Conservation (phyloP, 1,140 invertebrate species). For the Melitaea cinxia region DNA sequence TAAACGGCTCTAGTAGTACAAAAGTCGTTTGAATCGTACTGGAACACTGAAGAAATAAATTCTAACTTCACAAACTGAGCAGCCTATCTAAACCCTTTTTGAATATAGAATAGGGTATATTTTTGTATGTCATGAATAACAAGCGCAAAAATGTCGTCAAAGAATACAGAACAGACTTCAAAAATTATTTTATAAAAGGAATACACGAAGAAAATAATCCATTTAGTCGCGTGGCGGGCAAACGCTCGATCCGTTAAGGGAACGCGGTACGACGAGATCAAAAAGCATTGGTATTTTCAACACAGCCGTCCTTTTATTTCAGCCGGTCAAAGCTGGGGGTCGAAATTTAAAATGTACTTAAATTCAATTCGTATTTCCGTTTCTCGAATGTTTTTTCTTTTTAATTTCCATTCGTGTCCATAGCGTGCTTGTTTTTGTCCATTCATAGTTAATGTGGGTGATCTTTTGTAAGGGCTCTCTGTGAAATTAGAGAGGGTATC, state of each 20-base stretch:
- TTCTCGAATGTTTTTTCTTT: constrained; percentile 70
- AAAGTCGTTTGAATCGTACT: constrained; percentile 31
- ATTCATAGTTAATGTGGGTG: constrained; percentile 80
- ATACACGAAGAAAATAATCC: constrained; percentile 77
- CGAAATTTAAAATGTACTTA: constrained; percentile 79
- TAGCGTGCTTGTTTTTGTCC: constrained; percentile 70
- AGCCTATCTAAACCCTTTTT: neutral
- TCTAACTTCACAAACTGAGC: neutral
- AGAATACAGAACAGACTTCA: constrained; percentile 27
- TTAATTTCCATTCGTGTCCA: constrained; percentile 75
- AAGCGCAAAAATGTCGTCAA: constrained; percentile 22
- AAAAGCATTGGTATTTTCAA: constrained; percentile 72
- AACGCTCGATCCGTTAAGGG: constrained; percentile 71
- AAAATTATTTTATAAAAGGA: constrained; percentile 72
- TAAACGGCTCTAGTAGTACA: constrained; percentile 40
- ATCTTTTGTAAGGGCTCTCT: constrained; percentile 78
- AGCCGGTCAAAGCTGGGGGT: constrained; percentile 64
- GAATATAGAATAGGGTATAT: neutral
- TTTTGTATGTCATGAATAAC: constrained; percentile 6
- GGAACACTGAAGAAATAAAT: neutral
- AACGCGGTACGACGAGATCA: constrained; percentile 56
- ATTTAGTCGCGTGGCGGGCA: constrained; percentile 75
- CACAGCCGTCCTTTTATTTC: constrained; percentile 69
- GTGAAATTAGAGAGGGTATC: constrained; percentile 74
- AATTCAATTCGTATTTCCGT: constrained; percentile 77